Conservation (phyloP, 2,888 invertebrate genomes). For the Leptarthrus brevirostris region DNA sequence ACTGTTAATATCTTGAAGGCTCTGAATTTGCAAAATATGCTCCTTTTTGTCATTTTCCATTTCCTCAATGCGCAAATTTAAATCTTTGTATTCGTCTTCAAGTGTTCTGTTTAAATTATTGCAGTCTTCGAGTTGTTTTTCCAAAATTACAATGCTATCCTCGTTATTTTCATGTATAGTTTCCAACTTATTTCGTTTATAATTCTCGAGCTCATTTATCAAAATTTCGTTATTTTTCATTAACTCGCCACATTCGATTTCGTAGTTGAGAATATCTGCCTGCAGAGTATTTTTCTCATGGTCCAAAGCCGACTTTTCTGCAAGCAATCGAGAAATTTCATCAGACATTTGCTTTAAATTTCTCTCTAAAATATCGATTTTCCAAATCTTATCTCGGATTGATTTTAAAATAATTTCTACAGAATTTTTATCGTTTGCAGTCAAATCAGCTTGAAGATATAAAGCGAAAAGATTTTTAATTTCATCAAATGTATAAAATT, state of each 20-base stretch:
- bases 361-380: constrained; percentile 71
- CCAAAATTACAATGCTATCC: constrained; percentile 74
- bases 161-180: constrained; percentile 80
- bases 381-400: constrained; percentile 71
- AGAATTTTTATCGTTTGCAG: constrained; percentile 55
- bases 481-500: constrained; percentile 55
- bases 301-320: constrained; percentile 69
- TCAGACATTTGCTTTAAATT: constrained; percentile 71
- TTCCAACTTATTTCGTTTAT: constrained; percentile 73
- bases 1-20: constrained; percentile 60
- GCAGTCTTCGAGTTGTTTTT: constrained; percentile 74
- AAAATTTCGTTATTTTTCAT: constrained; percentile 78
- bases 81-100: constrained; percentile 71
- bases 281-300: constrained; percentile 69
- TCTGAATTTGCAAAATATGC: constrained; percentile 57
- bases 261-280: constrained; percentile 68
- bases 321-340: constrained; percentile 65
- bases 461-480: constrained; percentile 58
- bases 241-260: constrained; percentile 74
- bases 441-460: constrained; percentile 57
- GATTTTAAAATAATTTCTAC: constrained; percentile 68
- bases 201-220: constrained; percentile 74
- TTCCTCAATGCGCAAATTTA: constrained; percentile 70
- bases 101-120: constrained; percentile 71
- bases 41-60: constrained; percentile 60